Conservation (phyloP, 2,113 vertebrate species). For the Rissa tridactyla region DNA sequence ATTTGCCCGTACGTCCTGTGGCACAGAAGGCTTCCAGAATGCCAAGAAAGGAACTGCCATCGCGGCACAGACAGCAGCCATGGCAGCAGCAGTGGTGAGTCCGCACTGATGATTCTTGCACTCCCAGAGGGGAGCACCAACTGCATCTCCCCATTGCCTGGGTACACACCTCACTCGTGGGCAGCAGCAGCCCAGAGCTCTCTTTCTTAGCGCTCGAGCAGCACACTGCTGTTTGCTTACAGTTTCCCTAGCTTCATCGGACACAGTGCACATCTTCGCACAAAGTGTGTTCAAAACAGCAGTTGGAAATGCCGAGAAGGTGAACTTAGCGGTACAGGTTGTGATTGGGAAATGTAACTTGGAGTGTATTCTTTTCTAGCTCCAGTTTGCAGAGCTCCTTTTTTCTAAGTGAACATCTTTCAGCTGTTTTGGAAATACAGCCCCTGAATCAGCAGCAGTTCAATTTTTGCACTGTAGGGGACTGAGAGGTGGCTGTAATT, state of each 20-base stretch:
- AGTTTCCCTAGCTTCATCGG: neutral
- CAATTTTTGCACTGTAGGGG: neutral
- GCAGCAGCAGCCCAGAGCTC: neutral
- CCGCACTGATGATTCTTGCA: rapidly evolving
- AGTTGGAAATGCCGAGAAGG: neutral
- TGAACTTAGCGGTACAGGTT: neutral
- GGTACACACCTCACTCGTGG: rapidly evolving
- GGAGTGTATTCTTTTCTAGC: neutral
- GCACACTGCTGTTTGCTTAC: neutral
- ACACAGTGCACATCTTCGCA: neutral
- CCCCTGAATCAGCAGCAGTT: neutral
- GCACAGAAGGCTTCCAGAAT: constrained; percentile 92
- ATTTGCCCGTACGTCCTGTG: constrained; percentile 82
- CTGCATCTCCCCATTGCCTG: neutral
- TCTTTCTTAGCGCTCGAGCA: neutral
- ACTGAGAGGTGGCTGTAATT: neutral
- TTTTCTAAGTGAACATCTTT: neutral
- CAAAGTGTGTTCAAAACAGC: neutral
- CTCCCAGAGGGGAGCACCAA: neutral
- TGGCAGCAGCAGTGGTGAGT: constrained; percentile 86
- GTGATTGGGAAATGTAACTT: neutral
- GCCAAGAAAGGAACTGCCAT: constrained; percentile 87
- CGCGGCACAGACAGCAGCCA: constrained; percentile 88
- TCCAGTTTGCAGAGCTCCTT: neutral
- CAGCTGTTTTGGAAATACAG: neutral